Evolutionary conservation across 2,113 vertebrate genomes (phyloP).

Genomic region (Nesospiza acunhae): DNA sequence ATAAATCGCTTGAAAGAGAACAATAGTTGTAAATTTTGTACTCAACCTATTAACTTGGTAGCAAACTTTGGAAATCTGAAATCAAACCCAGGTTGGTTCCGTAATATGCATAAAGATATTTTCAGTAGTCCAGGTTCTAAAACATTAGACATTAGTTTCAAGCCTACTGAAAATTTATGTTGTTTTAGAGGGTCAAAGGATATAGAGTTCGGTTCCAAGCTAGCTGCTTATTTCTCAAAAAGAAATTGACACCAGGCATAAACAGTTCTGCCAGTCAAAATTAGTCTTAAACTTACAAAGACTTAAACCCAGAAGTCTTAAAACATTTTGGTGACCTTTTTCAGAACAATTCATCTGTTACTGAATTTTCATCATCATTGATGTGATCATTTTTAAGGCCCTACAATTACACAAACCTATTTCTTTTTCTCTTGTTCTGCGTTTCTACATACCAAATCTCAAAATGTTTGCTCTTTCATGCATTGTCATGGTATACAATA

Average conservation of each 20-base stretch:
- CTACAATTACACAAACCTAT: background rate
- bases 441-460: background rate
- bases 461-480: background rate
- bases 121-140: background rate
- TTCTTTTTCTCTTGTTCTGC: background rate
- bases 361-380: background rate
- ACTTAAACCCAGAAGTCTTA: background rate
- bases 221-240: background rate
- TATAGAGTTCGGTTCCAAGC: fast-evolving
- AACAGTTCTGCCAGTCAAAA: background rate
- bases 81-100: background rate
- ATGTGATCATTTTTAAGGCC: fast-evolving
- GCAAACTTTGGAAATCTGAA: background rate
- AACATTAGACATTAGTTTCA: background rate
- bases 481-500: background rate
- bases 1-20: background rate
- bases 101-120: too few species aligned
- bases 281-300: background rate
- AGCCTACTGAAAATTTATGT: background rate
- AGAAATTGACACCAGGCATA: background rate
- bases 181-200: background rate
- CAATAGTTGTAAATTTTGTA: background rate
- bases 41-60: background rate
- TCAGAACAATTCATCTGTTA: background rate
- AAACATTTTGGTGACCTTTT: background rate